Percentiles rank a stretch among this genome's conserved stretches.
phyloP scores from a whole-genome alignment of 1,140 invertebrate species.

The Muscidifurax raptorellus region DNA sequence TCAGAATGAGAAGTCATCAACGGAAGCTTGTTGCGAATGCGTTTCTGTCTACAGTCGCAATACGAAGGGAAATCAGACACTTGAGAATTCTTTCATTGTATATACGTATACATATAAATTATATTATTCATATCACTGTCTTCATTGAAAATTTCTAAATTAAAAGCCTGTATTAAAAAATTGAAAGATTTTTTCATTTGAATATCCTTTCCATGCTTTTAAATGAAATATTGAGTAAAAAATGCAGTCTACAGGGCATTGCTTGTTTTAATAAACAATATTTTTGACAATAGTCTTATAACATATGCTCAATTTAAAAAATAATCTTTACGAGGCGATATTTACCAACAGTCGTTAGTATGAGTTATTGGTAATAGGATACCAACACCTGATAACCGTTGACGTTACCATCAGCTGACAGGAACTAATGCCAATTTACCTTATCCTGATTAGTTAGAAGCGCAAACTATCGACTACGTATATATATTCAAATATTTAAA shows the following conservation, averaged over 20 bases:
- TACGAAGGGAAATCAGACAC: constrained; percentile 57
- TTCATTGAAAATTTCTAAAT: constrained; percentile 73
- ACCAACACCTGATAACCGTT: background rate
- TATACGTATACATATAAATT: constrained; percentile 69
- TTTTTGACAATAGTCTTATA: too few species aligned
- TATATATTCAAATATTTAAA: background rate
- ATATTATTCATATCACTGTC: constrained; percentile 74
- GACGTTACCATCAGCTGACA: background rate
- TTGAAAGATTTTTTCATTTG: background rate
- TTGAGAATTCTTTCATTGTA: constrained; percentile 66
- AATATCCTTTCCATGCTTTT: background rate
- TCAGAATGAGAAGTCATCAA: constrained; percentile 13
- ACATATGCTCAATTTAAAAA: too few species aligned
- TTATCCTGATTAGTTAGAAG: background rate
- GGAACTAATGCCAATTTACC: background rate
- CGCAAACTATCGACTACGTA: background rate
- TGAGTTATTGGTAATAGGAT: background rate
- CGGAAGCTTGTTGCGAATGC: constrained; percentile 38
- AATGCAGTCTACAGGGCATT: too few species aligned
- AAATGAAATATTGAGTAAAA: background rate
- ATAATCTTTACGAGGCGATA: too few species aligned
- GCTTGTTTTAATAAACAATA: too few species aligned
- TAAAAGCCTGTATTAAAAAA: constrained; percentile 71
- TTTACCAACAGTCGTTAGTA: background rate
- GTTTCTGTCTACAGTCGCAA: constrained; percentile 46